Conservation (phyloP, 2,797 vertebrate species). For the Enteromius trimaculatus region DNA sequence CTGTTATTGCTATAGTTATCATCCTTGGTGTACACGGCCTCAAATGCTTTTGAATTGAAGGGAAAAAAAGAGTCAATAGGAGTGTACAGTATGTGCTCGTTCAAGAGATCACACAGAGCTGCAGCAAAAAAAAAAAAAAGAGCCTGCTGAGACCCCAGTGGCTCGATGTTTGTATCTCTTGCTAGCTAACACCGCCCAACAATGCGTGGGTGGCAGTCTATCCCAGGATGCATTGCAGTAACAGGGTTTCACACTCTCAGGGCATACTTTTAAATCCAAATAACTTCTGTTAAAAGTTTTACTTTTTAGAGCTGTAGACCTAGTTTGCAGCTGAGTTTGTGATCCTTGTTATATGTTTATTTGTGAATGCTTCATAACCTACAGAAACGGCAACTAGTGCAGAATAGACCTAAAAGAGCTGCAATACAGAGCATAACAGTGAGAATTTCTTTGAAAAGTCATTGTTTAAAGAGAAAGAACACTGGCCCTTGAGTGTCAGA, state of each 20-base stretch:
- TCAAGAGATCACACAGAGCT: conserved; percentile 21
- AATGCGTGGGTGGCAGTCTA: conserved; percentile 22
- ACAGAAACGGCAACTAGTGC: conserved; percentile 13
- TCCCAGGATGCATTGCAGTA: conserved; percentile 37
- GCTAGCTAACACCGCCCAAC: conserved; percentile 21
- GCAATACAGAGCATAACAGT: not conserved
- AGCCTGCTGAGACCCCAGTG: not conserved
- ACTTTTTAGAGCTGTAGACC: conserved; percentile 32
- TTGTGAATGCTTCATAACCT: conserved; percentile 48
- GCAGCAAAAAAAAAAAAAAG: not conserved
- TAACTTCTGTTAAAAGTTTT: conserved; percentile 54
- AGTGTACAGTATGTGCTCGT: not conserved
- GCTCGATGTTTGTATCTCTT: conserved; percentile 14
- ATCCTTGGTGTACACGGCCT: not conserved
- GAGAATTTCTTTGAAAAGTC: conserved; percentile 23
- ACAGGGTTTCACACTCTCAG: conserved; percentile 8
- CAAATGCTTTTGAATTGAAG: not conserved
- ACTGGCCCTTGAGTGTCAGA: not conserved
- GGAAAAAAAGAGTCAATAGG: not conserved
- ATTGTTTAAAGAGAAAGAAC: conserved; percentile 12
- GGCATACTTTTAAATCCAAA: conserved; percentile 46
- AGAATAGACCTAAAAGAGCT: conserved; percentile 15
- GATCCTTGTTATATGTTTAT: conserved; percentile 44
- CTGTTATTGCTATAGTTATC: not conserved
- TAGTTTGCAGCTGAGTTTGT: conserved; percentile 7